Evolutionary conservation across 2,797 vertebrate genomes (phyloP).

Genomic region (Poecilia gillii): DNA sequence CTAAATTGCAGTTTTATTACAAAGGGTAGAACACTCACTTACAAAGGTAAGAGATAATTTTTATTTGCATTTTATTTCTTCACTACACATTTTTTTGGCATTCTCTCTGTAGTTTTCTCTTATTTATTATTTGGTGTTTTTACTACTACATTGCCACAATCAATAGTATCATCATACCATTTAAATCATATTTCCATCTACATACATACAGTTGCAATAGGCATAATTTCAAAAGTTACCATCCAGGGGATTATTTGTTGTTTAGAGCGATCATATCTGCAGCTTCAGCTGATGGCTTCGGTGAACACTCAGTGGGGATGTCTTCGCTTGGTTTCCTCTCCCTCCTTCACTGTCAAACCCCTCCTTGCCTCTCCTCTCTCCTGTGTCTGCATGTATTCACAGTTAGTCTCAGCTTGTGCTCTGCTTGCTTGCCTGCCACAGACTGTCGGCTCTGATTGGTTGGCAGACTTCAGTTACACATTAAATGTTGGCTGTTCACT

Average conservation of each 20-base stretch:
- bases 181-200: not conserved
- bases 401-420: constrained; percentile 58
- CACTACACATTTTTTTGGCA: not conserved
- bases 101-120: constrained; percentile 3
- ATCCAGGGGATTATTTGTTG: constrained; percentile 18
- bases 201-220: constrained; percentile 31
- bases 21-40: constrained; percentile 56
- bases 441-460: constrained; percentile 60
- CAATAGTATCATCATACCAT: not conserved
- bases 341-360: constrained; percentile 20
- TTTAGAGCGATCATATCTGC: constrained; percentile 32
- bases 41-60: constrained; percentile 68
- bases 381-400: constrained; percentile 49
- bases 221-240: constrained; percentile 16
- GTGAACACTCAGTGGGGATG: constrained; percentile 27
- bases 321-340: constrained; percentile 21
- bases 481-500: constrained; percentile 51
- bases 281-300: constrained; percentile 44
- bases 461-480: constrained; percentile 57
- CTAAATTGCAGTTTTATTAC: constrained; percentile 33
- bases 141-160: not conserved
- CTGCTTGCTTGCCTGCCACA: constrained; percentile 64
- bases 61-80: not conserved
- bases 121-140: not conserved
- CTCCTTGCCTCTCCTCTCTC: constrained; percentile 40